Base-by-base conservation (phyloP, 2,797 vertebrate genomes). In the Acridotheres tristis region DNA sequence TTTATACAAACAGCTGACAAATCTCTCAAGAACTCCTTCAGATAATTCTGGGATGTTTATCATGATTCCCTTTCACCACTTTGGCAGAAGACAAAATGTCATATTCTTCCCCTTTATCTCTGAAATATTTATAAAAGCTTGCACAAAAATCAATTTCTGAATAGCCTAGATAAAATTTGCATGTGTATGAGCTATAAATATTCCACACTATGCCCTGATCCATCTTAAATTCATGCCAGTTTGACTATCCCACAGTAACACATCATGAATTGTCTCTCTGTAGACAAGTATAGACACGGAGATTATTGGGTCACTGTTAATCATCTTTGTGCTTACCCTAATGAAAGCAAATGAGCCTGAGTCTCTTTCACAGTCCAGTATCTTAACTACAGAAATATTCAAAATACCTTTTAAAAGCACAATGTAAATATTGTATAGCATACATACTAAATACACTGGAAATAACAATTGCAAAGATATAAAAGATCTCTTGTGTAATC, bases 111-210 rank as follows among this genome's bases (percentile, higher is more conserved):
- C 20, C 9, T 71, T 95, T 80, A 61, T 36, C 3, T 45, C 55
- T 93, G 55, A 90, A 93, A 78, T 92, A 86, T 73, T 88, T 87
- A 85, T 67, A 76, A 89, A 94, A 92, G 8, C 48, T 85, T 87
- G 34, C 42, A 76, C 20, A 63, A 93, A 93, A 94, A 36, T 73
- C 74, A 45, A 7, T 61, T 34, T 83, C 51, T 80, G 29, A 73
- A 67, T 47, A 83, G 55, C 38, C 48, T 29, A 43, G 55, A 67
- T 45, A 74, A 79, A 92, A 93, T 92, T 76, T 90, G 40, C 74
- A 89, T 79, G 55, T 38, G 25, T 1, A 1, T 53, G 16, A 8
- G 42, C 55, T 85, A 77, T 71, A 77, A 79, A 83, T 73, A 79
- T 83, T 79, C 48, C 27, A 65, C 22, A 47, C 22, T 66, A 32